Conservation (phyloP, 1,140 invertebrate genomes). For the Temnothorax curvispinosus region DNA sequence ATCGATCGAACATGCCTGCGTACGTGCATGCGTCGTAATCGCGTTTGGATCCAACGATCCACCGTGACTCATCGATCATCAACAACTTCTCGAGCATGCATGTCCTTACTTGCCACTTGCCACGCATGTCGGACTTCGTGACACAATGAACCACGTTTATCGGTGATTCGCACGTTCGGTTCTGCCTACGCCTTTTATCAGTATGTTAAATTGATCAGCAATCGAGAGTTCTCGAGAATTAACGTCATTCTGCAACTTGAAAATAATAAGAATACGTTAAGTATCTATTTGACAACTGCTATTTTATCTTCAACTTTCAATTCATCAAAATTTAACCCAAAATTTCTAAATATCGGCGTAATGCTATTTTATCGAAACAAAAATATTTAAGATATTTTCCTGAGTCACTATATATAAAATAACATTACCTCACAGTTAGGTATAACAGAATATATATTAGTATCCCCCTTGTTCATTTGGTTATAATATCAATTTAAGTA, state of each 20-base stretch:
- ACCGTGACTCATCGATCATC: conserved; percentile 44
- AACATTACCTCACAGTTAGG: not conserved
- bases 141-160: conserved; percentile 34
- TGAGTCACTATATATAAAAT: conserved; percentile 6
- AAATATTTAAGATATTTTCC: not conserved
- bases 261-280: not conserved
- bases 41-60: conserved; percentile 6
- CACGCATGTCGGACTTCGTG: not conserved
- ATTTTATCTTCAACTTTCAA: not conserved
- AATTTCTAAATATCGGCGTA: not conserved
- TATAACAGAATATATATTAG: not conserved
- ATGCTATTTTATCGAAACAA: not conserved
- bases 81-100: not conserved
- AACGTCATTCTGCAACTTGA: conserved; percentile 27
- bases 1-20: not conserved
- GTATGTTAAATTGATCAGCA: not conserved
- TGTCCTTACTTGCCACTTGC: conserved; percentile 1
- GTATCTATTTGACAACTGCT: not conserved
- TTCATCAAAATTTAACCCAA: not conserved
- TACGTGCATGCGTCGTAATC: not conserved
- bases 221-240: not conserved
- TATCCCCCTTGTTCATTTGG: not conserved
- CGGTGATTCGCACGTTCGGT: not conserved
- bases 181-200: not conserved
- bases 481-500: not conserved